Base-by-base conservation (phyloP, 2,113 vertebrate genomes). In the Hucho hucho region DNA sequence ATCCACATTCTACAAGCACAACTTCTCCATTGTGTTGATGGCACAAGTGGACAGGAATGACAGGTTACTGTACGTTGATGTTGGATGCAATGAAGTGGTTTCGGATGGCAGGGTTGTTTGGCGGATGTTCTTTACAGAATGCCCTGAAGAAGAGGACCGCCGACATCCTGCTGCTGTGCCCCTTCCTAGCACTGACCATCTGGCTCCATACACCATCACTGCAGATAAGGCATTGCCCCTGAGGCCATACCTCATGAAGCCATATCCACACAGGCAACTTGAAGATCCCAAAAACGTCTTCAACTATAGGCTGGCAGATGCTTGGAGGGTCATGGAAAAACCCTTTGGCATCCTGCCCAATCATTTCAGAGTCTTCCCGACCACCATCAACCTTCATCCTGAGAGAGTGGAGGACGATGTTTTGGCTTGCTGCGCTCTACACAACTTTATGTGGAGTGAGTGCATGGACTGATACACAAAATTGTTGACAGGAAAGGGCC, bases 321-420 rank as follows among this genome's bases (percentile, higher is more conserved):
- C 29, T 20, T 16, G 37, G 12, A 25, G 46, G 16, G 49, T 72
- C 20, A 47, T 72, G 2, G 69, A 67, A 77, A 77, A 77, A 53
- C 22, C 46, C 25, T 77, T 66, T 77, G 70, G 69, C 69, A 77
- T 72, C 14, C 63, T 72, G 20, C 20, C 69, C 13, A 77, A 65
- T 37, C 11, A 64, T 4, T 64, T 49, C 26, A 26, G 66, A 14
- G 65, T 69, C 11, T 61, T 75, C 20, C 2, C 22, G 20, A 43
- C 66, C 29, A 28, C 9, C 13, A 68, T 75, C 47, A 26, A 68
- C 49, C 28, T 43, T 22, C 47, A 6, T 9, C 32, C 71, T 14
- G 59, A 64, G 16, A 46, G 16, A 9, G 66, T 75, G 28, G 66
- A 37, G 1, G 59, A 61, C 2, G 61, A 69, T 3, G 32, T 59